Conservation (phyloP, 2,797 vertebrate species). For the Sebastes glaucus region DNA sequence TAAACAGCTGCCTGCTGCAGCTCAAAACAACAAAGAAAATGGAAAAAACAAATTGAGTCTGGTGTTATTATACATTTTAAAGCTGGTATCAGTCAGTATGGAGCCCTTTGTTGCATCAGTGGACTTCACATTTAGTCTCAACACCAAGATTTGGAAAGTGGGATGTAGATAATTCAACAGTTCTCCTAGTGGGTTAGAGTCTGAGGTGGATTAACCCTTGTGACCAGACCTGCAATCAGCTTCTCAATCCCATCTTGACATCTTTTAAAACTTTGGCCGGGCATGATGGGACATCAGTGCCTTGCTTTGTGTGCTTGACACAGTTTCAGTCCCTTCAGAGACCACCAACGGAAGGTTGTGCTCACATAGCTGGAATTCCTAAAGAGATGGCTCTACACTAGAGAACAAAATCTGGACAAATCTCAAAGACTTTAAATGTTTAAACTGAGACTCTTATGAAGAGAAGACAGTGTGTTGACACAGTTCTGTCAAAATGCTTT, state of each 20-base stretch:
- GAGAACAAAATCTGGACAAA: conserved; percentile 16
- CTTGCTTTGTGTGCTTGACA: conserved; percentile 21
- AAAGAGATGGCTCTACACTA: background rate
- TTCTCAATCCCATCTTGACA: background rate
- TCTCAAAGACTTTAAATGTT: background rate
- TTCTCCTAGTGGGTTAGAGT: background rate
- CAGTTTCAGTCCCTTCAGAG: conserved; percentile 15
- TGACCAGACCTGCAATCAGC: background rate
- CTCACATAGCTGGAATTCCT: conserved; percentile 56
- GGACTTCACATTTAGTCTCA: background rate
- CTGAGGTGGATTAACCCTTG: background rate
- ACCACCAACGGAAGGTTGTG: conserved; percentile 29
- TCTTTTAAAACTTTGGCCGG: background rate
- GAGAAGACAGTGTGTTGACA: background rate
- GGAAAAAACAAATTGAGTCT: background rate
- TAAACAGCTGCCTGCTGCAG: background rate
- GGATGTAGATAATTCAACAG: background rate
- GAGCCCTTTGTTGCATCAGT: background rate
- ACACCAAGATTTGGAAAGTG: background rate
- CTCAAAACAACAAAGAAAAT: too few relatives aligned
- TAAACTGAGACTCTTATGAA: background rate
- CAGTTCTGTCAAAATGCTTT: background rate
- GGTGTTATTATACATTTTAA: background rate
- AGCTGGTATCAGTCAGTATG: background rate
- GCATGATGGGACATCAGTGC: background rate